Conservation (phyloP, 2,888 invertebrate species). For the Chrysolina americana region DNA sequence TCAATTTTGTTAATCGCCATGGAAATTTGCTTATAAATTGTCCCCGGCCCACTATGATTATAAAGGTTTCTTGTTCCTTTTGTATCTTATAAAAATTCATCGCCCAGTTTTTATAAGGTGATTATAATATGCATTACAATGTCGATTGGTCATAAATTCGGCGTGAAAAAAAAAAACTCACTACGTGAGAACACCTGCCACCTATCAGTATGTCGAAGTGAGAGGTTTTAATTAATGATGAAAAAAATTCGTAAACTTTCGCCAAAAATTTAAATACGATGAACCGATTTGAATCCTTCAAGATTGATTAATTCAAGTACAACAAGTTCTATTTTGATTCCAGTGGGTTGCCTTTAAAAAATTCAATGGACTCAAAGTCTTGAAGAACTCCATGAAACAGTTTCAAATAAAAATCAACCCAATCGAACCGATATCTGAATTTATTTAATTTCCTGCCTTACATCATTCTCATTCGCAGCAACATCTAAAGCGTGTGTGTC, state of each 20-base stretch:
- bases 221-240: constrained; percentile 22
- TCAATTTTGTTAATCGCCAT: constrained; percentile 48
- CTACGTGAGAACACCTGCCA: constrained; percentile 42
- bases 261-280: constrained; percentile 4
- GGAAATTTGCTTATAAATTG: constrained; percentile 48
- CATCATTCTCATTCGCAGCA: no score
- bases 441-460: no score
- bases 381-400: no score
- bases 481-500: no score
- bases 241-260: constrained; percentile 22
- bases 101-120: constrained; percentile 44
- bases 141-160: constrained; percentile 38
- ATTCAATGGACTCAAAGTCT: no score
- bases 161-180: constrained; percentile 33
- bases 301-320: not conserved
- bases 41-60: constrained; percentile 42
- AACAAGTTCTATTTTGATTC: not conserved
- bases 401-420: no score
- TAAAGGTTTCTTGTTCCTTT: constrained; percentile 40
- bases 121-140: constrained; percentile 45
- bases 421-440: no score
- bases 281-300: constrained; percentile 1
- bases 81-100: constrained; percentile 38
- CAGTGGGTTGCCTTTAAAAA: not conserved
- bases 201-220: constrained; percentile 27